phyloP scores from a whole-genome alignment of 2,888 invertebrate genomes.

The Cancer borealis region DNA sequence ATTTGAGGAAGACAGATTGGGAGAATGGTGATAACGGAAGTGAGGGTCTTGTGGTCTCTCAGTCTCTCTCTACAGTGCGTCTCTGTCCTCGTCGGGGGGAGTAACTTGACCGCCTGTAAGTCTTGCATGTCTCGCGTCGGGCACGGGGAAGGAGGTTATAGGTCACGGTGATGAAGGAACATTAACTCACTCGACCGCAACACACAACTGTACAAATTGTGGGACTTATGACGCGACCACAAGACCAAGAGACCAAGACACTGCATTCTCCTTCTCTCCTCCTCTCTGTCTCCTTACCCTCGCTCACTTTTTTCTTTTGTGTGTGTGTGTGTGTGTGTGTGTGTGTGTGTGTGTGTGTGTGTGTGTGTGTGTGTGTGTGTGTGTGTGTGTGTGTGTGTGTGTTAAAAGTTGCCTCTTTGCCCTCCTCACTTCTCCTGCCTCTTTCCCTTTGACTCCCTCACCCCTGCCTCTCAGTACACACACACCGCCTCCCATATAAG shows the following conservation, averaged over 20 bases:
- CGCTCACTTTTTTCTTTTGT: background rate
- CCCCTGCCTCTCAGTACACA: background rate
- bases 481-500: background rate
- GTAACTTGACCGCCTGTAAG: slow-evolving; percentile 17
- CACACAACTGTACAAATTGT: background rate
- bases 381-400: too few relatives aligned
- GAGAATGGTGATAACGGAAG: background rate
- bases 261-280: slow-evolving; percentile 21
- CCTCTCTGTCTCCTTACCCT: background rate
- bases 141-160: background rate
- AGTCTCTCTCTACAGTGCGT: background rate
- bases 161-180: background rate
- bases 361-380: too few relatives aligned
- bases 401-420: background rate
- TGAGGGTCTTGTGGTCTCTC: background rate
- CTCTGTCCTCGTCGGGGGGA: background rate
- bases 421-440: background rate
- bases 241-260: background rate
- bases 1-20: background rate
- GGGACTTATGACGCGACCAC: background rate
- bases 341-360: too few relatives aligned
- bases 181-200: slow-evolving; percentile 27
- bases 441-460: background rate
- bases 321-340: too few relatives aligned
- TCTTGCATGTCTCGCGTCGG: background rate